phyloP scores from a whole-genome alignment of 2,888 invertebrate species.

The Drosophila suboccidentalis region DNA sequence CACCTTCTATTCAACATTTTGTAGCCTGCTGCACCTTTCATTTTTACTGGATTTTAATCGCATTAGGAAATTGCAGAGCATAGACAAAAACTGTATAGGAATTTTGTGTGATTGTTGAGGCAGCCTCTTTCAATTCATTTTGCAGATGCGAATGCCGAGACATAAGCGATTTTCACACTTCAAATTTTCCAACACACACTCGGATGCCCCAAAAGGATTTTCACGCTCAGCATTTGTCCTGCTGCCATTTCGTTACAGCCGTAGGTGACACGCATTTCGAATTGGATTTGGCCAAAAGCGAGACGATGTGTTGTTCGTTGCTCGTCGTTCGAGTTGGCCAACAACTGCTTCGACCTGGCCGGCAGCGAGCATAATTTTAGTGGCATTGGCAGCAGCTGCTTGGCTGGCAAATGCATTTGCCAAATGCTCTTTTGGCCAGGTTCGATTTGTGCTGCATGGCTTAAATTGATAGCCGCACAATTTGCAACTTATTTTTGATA shows the following conservation, averaged over 20 bases:
- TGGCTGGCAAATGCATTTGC: constrained; percentile 32
- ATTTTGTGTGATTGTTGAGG: constrained; percentile 35
- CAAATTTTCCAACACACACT: constrained; percentile 41
- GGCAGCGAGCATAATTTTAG: constrained; percentile 68
- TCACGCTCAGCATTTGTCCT: constrained; percentile 67
- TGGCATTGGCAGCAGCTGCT: constrained; percentile 57
- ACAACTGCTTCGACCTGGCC: constrained; percentile 51
- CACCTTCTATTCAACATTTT: not conserved
- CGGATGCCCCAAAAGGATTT: constrained; percentile 58
- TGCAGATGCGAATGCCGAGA: constrained; percentile 66
- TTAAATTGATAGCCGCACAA: constrained; percentile 22
- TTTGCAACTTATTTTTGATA: constrained; percentile 14
- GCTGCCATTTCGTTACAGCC: constrained; percentile 60
- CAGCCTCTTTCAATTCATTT: constrained; percentile 45
- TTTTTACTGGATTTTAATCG: constrained; percentile 33
- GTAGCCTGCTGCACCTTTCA: constrained; percentile 6
- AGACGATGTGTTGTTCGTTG: constrained; percentile 44
- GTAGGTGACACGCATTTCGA: constrained; percentile 74
- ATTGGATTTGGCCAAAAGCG: constrained; percentile 70
- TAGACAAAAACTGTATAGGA: constrained; percentile 32
- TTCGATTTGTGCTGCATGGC: constrained; percentile 36
- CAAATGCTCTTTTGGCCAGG: constrained; percentile 24
- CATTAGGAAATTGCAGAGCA: constrained; percentile 29
- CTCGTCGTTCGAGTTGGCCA: constrained; percentile 53
- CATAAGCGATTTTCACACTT: constrained; percentile 73